Base-by-base conservation (phyloP, 1,140 invertebrate species). In the Ceratitis capitata region DNA sequence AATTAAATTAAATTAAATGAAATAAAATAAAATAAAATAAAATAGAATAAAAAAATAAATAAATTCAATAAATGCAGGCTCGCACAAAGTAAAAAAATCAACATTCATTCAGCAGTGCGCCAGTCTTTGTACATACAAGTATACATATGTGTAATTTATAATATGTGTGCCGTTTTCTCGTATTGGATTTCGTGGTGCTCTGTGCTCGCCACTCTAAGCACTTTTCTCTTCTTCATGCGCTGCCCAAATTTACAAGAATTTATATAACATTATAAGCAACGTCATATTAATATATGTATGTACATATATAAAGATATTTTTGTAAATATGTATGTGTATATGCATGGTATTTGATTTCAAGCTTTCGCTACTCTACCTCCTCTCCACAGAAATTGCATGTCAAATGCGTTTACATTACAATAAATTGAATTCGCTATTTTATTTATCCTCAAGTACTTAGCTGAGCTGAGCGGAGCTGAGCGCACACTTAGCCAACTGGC, bases 331-430 rank as follows among this genome's bases (percentile, higher is more conserved):
- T 53, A 53, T 53, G 51, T 53, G n/a, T 16, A 19, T 53, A 53
- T 53, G 14, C 14, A 19, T 53, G 47, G 47, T 9, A 49, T 49
- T 9, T 49, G 47, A 9, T 49, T 49, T 14, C 7, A 49, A 9
- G 56, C 26, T 29, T 16, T 69, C 61, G 51, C 51, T 35, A 35
- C 29, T 7, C 14, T 42, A 42, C 51, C 16, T 39, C 39, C 42
- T n/a, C 39, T 78, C 23, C 23, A 7, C 51, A 32, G 23, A 39
- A 23, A 78, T 78, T 47, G 39, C 69, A 45, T 78, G 35, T 45
- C 16, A 78, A 78, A 32, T 78, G 39, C 69, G 69, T 78, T 78
- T 42, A n/a, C 39, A 78, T 78, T 78, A 78, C 69, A 78, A 78
- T 78, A 78, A 78, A 78, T 78, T 78, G 69, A 45, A 47, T 45